A percentile compares a stretch with the other conserved stretches of the same genome.
Evolutionary conservation across 2,888 invertebrate species (phyloP).

Genomic region (Gerosis bhagava): DNA sequence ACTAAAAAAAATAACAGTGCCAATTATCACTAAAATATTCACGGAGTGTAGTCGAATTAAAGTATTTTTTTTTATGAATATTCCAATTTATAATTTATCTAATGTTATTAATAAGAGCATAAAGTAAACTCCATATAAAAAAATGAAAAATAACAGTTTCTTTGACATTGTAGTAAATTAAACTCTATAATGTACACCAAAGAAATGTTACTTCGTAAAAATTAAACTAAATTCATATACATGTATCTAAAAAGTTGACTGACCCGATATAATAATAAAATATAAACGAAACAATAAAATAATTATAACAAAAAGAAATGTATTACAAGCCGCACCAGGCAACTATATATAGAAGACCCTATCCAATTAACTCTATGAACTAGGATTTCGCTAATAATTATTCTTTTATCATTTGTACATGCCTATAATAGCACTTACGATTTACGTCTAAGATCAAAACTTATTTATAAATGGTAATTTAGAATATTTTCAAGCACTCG

Average conservation of each 20-base stretch:
- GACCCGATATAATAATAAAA: slow-evolving; percentile 71
- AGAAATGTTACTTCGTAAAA: slow-evolving; percentile 57
- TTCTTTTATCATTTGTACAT: slow-evolving; percentile 71
- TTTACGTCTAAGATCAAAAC: slow-evolving; percentile 58
- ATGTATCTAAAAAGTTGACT: slow-evolving; percentile 60
- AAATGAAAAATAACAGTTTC: slow-evolving; percentile 27
- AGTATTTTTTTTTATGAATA: slow-evolving; percentile 12
- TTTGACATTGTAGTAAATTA: slow-evolving; percentile 31
- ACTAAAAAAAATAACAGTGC: slow-evolving; percentile 77
- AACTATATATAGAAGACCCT: slow-evolving; percentile 45
- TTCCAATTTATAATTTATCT: slow-evolving; percentile 23
- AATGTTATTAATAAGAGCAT: slow-evolving; percentile 10
- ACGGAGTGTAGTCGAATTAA: slow-evolving; percentile 37
- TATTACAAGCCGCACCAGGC: slow-evolving; percentile 54
- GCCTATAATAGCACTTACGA: slow-evolving; percentile 69
- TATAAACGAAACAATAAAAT: slow-evolving; percentile 59
- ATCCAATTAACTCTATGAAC: slow-evolving; percentile 52
- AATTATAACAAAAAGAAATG: slow-evolving; percentile 70
- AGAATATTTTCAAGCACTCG: slow-evolving; percentile 47
- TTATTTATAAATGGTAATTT: slow-evolving; percentile 66
- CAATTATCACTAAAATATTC: slow-evolving; percentile 59
- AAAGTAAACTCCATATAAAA: slow-evolving; percentile 30
- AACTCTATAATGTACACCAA: slow-evolving; percentile 47
- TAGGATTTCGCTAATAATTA: slow-evolving; percentile 66
- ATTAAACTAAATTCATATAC: slow-evolving; percentile 60